These are phyloP conservation scores for Heliconius nattereri DNA, from an alignment of 1,140 invertebrate genomes.

Conservation along the genomic window DNA sequence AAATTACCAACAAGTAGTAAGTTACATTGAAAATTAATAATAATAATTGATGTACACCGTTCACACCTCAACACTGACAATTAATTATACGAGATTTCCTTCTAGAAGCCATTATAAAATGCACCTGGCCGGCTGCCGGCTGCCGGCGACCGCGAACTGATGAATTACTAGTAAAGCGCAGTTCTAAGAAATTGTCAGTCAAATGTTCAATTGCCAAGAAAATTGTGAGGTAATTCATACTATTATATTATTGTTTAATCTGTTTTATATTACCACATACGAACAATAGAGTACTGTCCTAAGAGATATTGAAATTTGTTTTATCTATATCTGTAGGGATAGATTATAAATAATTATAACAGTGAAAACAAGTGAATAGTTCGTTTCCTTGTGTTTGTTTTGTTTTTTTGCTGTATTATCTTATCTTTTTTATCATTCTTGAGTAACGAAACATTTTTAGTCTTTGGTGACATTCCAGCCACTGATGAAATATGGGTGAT, in stretches of 20 bases:
- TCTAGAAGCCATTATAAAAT: constrained; percentile 21
- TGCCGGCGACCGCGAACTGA: constrained; percentile 16
- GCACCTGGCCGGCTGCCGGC: constrained; percentile 13
- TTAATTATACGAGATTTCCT: constrained; percentile 13
- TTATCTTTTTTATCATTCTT: not conserved
- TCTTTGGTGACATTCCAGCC: not conserved
- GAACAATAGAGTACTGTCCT: not conserved
- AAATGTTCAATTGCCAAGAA: constrained; percentile 18
- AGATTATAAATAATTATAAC: constrained; percentile 4
- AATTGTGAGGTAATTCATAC: constrained; percentile 7
- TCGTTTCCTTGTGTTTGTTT: not conserved
- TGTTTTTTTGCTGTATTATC: not conserved
- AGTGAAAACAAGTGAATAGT: constrained; percentile 3
- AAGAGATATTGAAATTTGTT: not conserved
- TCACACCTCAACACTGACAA: constrained; percentile 13
- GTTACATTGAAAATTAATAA: constrained; percentile 1
- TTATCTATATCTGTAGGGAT: not conserved
- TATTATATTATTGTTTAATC: not conserved
- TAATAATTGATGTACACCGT: constrained; percentile 15
- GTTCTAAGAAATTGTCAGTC: constrained; percentile 14
- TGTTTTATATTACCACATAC: constrained; percentile 1
- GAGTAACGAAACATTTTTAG: not conserved
- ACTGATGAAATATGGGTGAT: not conserved
- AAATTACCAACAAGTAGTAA: constrained; percentile 6
- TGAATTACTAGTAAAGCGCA: constrained; percentile 17